A percentile compares a stretch with the other conserved stretches of the same genome.
phyloP scores from a whole-genome alignment of 2,113 vertebrate species.

The Anseranas semipalmata region DNA sequence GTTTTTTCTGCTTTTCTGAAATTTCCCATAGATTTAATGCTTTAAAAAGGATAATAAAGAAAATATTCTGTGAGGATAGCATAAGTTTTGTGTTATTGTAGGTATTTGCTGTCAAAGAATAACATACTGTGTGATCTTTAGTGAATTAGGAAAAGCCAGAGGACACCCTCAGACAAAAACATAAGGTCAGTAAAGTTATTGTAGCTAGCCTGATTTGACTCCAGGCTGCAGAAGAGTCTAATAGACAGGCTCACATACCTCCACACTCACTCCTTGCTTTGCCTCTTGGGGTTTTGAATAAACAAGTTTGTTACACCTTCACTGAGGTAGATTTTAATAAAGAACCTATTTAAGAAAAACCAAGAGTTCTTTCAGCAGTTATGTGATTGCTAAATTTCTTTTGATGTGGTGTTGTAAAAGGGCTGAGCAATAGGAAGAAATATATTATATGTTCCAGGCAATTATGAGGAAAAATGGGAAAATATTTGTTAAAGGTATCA shows the following conservation, averaged over 20 bases:
- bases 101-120: not conserved
- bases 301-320: not conserved
- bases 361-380: not conserved
- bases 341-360: not conserved
- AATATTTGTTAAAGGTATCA: not conserved
- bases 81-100: not conserved
- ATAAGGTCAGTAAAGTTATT: not conserved
- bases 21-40: not conserved
- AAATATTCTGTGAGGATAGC: not conserved
- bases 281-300: not conserved
- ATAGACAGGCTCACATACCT: not conserved
- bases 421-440: not conserved
- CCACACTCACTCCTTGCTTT: not conserved
- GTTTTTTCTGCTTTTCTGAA: not conserved
- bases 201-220: not conserved
- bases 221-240: not conserved
- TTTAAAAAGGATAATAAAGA: not conserved
- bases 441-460: not conserved
- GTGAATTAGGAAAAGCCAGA: not conserved
- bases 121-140: not conserved
- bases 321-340: not conserved
- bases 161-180: not conserved
- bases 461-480: not conserved
- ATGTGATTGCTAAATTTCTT: not conserved
- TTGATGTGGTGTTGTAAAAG: not conserved